These are phyloP conservation scores for Sepiola atlantica DNA, from an alignment of 2,888 invertebrate genomes.

Conservation along the genomic window DNA sequence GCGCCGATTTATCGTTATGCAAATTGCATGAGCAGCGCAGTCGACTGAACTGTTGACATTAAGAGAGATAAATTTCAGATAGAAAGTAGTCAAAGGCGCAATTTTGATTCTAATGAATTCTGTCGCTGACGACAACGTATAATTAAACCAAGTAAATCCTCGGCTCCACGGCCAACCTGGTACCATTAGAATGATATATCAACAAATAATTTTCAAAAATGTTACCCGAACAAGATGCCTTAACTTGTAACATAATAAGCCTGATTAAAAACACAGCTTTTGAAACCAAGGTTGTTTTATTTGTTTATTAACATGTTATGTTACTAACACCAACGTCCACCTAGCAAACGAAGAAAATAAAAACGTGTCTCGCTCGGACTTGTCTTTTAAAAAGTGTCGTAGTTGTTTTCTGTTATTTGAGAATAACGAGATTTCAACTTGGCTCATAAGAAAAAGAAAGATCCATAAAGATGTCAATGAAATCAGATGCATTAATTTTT, in stretches of 20 bases:
- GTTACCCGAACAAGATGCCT: neutral
- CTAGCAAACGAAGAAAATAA: too few species aligned
- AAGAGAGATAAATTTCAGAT: neutral
- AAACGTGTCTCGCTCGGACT: neutral
- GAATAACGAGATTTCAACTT: too few species aligned
- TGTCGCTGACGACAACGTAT: constrained; percentile 10
- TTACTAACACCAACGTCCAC: too few species aligned
- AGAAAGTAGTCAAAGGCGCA: constrained; percentile 18
- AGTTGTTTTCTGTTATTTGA: neutral
- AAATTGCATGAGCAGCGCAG: constrained; percentile 16
- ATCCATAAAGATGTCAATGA: too few species aligned
- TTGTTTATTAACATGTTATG: too few species aligned
- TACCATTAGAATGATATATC: constrained; percentile 32
- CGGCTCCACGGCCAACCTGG: neutral
- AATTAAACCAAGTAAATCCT: neutral
- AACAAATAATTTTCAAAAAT: neutral
- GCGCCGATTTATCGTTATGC: neutral
- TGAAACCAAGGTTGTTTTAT: neutral
- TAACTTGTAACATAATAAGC: neutral
- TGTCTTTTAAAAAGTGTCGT: neutral
- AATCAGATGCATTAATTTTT: too few species aligned
- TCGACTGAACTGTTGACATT: constrained; percentile 11
- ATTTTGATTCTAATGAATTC: neutral
- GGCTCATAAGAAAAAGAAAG: too few species aligned
- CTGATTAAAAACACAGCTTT: neutral